phyloP scores from a whole-genome alignment of 1,140 invertebrate species.

The Sinonovacula constricta region DNA sequence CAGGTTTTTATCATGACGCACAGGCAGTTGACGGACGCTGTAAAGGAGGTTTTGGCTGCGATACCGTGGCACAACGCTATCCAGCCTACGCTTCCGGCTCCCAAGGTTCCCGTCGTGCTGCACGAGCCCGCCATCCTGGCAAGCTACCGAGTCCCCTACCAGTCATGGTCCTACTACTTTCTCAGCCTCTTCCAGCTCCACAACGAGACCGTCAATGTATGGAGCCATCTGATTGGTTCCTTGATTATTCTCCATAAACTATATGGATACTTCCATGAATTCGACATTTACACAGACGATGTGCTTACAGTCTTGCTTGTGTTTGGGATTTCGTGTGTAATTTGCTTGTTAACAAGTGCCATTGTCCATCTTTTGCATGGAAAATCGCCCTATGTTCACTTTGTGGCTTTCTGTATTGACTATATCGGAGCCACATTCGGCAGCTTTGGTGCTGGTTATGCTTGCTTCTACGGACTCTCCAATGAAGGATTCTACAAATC shows the following conservation, averaged over 20 bases:
- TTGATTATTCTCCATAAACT: constrained; percentile 57
- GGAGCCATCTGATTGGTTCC: constrained; percentile 74
- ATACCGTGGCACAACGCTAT: constrained; percentile 45
- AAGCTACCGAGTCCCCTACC: constrained; percentile 69
- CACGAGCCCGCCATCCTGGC: constrained; percentile 70
- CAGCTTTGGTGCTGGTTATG: constrained; percentile 65
- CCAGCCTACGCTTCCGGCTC: constrained; percentile 58
- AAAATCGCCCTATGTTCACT: constrained; percentile 68
- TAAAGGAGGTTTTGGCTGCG: constrained; percentile 11
- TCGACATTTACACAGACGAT: constrained; percentile 55
- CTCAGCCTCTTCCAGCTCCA: constrained; percentile 74
- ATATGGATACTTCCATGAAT: constrained; percentile 52
- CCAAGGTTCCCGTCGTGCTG: constrained; percentile 65
- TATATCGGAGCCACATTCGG: constrained; percentile 72
- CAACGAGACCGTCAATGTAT: constrained; percentile 77
- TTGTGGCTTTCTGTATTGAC: constrained; percentile 70
- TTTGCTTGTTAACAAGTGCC: constrained; percentile 59
- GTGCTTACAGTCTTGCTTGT: constrained; percentile 58
- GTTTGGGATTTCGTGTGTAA: constrained; percentile 57
- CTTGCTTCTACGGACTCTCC: constrained; percentile 61
- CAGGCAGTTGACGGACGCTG: not conserved
- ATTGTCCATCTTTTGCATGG: constrained; percentile 71
- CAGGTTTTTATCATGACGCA: constrained; percentile 24
- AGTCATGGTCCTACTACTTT: constrained; percentile 73
- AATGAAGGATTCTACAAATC: constrained; percentile 45